Evolutionary conservation across 2,113 vertebrate species (phyloP).

Genomic region (Neolamprologus falcicula): DNA sequence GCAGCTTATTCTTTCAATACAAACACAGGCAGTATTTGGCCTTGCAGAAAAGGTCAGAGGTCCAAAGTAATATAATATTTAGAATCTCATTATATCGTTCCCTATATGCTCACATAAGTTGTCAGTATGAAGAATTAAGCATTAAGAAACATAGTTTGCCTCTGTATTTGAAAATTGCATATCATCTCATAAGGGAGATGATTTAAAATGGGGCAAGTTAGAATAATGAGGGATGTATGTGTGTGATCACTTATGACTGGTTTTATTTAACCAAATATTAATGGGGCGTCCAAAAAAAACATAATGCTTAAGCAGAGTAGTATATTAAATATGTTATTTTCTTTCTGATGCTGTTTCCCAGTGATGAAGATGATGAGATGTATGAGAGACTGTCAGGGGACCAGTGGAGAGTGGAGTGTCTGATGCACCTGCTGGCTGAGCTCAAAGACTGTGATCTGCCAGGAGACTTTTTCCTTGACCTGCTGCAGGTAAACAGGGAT

Average conservation of each 20-base stretch:
- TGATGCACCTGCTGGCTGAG: constrained; percentile 77
- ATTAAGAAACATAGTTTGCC: neutral
- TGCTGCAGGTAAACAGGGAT: constrained; percentile 77
- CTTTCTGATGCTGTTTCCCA: constrained; percentile 16
- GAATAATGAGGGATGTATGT: neutral
- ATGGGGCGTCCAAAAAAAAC: neutral
- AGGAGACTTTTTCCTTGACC: constrained; percentile 86
- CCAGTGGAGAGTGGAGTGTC: constrained; percentile 80
- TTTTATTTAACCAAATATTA: neutral
- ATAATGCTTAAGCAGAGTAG: neutral
- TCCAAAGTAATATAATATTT: neutral
- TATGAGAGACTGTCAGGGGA: constrained; percentile 84
- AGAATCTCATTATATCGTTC: neutral
- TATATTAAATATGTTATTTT: neutral
- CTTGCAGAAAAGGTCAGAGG: neutral
- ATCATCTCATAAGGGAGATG: neutral
- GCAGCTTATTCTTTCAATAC: neutral
- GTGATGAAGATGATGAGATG: constrained; percentile 79
- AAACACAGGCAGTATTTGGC: neutral
- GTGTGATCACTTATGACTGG: neutral
- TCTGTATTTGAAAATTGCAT: neutral
- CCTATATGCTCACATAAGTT: neutral
- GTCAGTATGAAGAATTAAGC: neutral
- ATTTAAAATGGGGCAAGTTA: neutral
- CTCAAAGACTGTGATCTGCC: constrained; percentile 80